These are phyloP conservation scores for Crossocerus cetratus DNA, from an alignment of 2,888 invertebrate species.

Conservation along the genomic window DNA sequence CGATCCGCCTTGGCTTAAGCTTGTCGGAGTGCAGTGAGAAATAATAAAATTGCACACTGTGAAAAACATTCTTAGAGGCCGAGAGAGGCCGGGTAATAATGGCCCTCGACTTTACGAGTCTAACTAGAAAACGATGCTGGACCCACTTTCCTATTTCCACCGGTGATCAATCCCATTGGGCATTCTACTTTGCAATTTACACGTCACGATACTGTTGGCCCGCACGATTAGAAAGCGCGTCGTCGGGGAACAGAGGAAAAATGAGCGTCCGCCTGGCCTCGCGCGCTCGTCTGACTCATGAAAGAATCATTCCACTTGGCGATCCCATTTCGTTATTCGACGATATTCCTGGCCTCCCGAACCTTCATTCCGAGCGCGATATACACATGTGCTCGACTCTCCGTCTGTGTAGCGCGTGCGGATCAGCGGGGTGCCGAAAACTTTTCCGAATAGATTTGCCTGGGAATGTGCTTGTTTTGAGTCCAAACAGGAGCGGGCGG, in stretches of 20 bases:
- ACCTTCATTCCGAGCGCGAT: too few relatives aligned
- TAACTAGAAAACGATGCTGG: neutral
- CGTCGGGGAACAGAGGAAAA: neutral
- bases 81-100: too few relatives aligned
- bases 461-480: conserved; percentile 43
- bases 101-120: too few relatives aligned
- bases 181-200: neutral
- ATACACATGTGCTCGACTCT: conserved; percentile 4
- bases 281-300: neutral
- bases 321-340: neutral
- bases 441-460: conserved; percentile 14
- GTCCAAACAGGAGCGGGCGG: conserved; percentile 34
- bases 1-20: conserved; percentile 5
- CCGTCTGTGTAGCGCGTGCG: conserved; percentile 1
- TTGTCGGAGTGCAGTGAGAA: too few relatives aligned
- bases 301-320: conserved; percentile 3
- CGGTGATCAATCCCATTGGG: neutral
- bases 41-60: conserved; percentile 30
- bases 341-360: neutral
- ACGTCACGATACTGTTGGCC: neutral
- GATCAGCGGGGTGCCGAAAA: neutral
- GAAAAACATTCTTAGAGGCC: too few relatives aligned
- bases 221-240: conserved; percentile 1
- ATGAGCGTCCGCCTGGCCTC: neutral
- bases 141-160: neutral